phyloP scores from a whole-genome alignment of 2,113 vertebrate species.

The Arizona elegans region DNA sequence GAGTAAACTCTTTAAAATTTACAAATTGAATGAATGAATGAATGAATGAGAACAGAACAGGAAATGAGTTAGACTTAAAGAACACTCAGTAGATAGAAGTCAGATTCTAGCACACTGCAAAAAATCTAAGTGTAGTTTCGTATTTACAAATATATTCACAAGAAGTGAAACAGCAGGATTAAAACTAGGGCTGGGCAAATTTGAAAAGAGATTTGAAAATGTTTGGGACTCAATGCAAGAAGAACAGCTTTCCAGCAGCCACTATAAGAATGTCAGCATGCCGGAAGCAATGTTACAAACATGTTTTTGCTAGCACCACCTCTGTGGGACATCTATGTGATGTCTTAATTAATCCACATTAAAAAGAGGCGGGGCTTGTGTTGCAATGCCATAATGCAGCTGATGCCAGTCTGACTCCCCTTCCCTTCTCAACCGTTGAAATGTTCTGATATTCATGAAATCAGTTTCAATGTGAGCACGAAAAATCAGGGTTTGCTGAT shows the following conservation, averaged over 20 bases:
- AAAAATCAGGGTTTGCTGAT: not conserved
- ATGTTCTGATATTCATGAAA: not conserved
- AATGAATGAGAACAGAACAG: not conserved
- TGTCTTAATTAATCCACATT: not conserved
- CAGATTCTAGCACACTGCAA: not conserved
- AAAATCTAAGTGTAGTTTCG: not conserved
- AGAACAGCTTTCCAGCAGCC: not conserved
- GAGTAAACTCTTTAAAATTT: not conserved
- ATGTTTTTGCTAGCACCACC: not conserved
- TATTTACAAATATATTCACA: not conserved
- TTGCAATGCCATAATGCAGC: not conserved
- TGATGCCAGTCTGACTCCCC: not conserved
- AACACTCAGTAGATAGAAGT: not conserved
- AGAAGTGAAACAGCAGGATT: not conserved
- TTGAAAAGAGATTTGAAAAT: not conserved
- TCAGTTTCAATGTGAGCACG: not conserved
- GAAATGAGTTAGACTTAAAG: not conserved
- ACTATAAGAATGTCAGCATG: not conserved
- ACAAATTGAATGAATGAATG: not conserved
- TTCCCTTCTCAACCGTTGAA: not conserved
- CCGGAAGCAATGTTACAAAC: not conserved
- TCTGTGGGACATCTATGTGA: not conserved
- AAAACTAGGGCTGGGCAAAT: not conserved
- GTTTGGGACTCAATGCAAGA: not conserved
- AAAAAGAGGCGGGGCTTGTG: not conserved